Conservation (phyloP, 2,797 vertebrate genomes). For the Trachops cirrhosus region DNA sequence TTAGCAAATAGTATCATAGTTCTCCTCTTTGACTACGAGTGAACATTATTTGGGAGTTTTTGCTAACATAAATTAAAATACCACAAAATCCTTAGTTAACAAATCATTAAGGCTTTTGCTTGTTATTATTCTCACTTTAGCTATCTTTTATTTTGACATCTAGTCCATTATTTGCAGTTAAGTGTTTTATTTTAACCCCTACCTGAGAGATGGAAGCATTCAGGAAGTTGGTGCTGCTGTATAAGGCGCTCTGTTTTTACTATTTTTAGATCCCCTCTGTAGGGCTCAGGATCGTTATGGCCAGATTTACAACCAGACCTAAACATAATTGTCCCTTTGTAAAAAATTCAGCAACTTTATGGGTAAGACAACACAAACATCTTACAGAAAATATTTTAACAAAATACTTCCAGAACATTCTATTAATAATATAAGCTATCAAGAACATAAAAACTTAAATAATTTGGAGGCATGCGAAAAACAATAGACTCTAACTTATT, state of each 20-base stretch:
- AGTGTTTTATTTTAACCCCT: neutral
- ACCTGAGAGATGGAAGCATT: neutral
- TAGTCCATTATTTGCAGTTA: neutral
- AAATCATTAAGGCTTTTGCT: neutral
- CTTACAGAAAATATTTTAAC: neutral
- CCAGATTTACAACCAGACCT: neutral
- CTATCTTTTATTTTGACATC: neutral
- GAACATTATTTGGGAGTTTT: neutral
- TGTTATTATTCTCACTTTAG: neutral
- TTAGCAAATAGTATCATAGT: neutral
- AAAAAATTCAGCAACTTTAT: neutral
- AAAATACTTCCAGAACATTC: neutral
- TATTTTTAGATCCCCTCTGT: neutral
- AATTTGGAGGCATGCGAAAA: neutral
- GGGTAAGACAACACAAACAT: neutral
- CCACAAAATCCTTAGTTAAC: neutral
- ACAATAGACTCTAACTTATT: neutral
- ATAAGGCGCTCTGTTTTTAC: neutral
- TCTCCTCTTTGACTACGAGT: neutral
- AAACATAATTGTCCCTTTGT: neutral
- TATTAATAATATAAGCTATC: neutral
- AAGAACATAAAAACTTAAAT: neutral
- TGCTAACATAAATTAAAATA: neutral
- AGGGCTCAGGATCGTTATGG: neutral
- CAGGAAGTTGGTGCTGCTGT: neutral